Conservation (phyloP, 1,140 invertebrate species). For the Pissodes strobi region DNA sequence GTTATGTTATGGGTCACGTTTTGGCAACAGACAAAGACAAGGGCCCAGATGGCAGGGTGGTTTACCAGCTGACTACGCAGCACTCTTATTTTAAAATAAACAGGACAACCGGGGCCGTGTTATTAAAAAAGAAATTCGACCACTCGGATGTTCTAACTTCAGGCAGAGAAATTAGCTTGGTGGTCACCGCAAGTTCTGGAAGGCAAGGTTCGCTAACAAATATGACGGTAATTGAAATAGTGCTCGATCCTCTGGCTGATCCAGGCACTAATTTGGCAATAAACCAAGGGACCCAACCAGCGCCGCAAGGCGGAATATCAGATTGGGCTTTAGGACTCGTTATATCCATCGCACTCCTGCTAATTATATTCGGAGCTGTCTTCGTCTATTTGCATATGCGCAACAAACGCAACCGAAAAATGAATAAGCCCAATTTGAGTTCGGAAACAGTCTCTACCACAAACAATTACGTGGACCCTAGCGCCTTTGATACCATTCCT, state of each 20-base stretch:
- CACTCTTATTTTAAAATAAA: conserved; percentile 91
- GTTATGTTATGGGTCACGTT: conserved; percentile 83
- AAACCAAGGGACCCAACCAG: conserved; percentile 57
- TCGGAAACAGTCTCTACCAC: conserved; percentile 73
- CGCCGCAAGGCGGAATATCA: conserved; percentile 70
- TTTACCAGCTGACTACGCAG: conserved; percentile 83
- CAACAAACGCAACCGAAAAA: conserved; percentile 80
- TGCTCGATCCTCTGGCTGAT: conserved; percentile 71
- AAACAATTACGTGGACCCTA: conserved; percentile 81
- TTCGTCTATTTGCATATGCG: conserved; percentile 84
- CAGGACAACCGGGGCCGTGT: conserved; percentile 83
- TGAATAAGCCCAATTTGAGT: conserved; percentile 74
- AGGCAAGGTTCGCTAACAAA: conserved; percentile 82
- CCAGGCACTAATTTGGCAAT: conserved; percentile 63
- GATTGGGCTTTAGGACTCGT: conserved; percentile 87
- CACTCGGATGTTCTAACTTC: conserved; percentile 63
- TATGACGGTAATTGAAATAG: conserved; percentile 84
- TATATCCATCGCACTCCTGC: conserved; percentile 78
- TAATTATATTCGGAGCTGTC: conserved; percentile 78
- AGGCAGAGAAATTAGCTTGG: conserved; percentile 74
- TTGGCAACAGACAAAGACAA: conserved; percentile 88
- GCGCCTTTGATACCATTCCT: conserved; percentile 86
- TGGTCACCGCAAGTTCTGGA: conserved; percentile 86
- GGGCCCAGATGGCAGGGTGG: conserved; percentile 87
- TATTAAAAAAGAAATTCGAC: conserved; percentile 78